Conservation (phyloP, 2,888 invertebrate genomes). For the Epistrophe grossulariae region DNA sequence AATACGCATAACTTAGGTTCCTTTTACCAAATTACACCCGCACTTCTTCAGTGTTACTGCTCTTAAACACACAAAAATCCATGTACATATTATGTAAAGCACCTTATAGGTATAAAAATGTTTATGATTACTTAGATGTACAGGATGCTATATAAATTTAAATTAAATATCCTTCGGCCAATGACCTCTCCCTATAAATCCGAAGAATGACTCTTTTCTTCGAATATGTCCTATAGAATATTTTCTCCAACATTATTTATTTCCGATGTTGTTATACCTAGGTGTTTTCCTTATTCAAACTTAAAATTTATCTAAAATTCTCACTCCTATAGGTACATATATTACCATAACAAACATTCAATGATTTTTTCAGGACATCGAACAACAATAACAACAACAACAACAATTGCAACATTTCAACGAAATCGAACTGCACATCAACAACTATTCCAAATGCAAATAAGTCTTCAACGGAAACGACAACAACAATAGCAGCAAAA, state of each 20-base stretch:
- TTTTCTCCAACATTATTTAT: not conserved
- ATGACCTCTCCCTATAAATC: not conserved
- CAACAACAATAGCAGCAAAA: not conserved
- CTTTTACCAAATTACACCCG: not conserved
- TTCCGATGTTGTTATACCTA: not conserved
- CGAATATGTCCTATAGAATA: not conserved
- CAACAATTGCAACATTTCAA: conserved; percentile 65
- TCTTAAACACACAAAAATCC: not conserved
- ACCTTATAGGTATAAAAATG: not conserved
- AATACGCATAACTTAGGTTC: not conserved
- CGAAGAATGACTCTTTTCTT: not conserved
- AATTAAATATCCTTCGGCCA: not conserved
- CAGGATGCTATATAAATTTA: not conserved
- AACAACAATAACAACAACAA: conserved; percentile 69
- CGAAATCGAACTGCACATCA: conserved; percentile 62
- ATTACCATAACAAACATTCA: no score
- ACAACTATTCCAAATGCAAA: conserved; percentile 64
- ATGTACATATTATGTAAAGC: not conserved
- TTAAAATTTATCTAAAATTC: not conserved
- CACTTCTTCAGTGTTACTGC: not conserved
- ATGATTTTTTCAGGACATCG: conserved; percentile 60
- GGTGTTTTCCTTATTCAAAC: not conserved
- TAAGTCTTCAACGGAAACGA: conserved; percentile 44
- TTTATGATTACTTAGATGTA: not conserved
- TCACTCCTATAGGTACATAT: no score